Evolutionary conservation across 2,113 vertebrate species (phyloP), one percentile per base, ranked within the genome.

Genomic region (Cryptotis parvus): DNA sequence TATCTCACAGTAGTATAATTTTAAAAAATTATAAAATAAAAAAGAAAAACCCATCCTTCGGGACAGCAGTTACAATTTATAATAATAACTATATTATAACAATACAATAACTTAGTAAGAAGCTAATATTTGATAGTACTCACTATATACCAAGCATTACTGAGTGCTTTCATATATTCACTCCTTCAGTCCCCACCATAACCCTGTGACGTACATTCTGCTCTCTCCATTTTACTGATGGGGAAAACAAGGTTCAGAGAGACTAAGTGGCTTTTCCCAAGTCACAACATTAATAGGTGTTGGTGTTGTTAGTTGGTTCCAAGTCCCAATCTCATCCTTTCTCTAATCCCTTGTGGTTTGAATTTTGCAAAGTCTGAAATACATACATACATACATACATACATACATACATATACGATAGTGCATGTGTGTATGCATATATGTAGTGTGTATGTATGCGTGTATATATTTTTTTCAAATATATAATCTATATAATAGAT

Each of bases 121-220:
- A 49, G 52, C 41, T 81, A n/a, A 24, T 80, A 87, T 70, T 84
- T 84, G 29, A 39, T 75, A 61, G 43, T 63, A 16, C 11, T 93
- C 14, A 29, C 33, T 82, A 65, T 27, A 33, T 45, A 15, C 29
- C 26, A 58, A n/a, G 41, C 1, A 79, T 66, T 69, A 31, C 9
- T 89, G 24, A 81, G 49, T n/a, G 20, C 9, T 49, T 75, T 31
- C 27, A 63, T n/a, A 69, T 35, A 69, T 83, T 68, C 43, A 68
- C 43, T 33, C 37, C 43, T 69, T 61, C 61, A 73, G 37, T 76
- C 33, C 33, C 39, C 12, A 72, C 29, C 45, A 33, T 11, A 66
- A 7, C 27, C 33, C 26, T 79, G 29, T 80, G 27, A 43, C 26
- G 29, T 55, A 79, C 26, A 11, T 63, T 79, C 65, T 84, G 39